Percentiles rank a stretch among this genome's conserved stretches.
Evolutionary conservation across 2,797 vertebrate species (phyloP).

Genomic region (Moxostoma hubbsi): DNA sequence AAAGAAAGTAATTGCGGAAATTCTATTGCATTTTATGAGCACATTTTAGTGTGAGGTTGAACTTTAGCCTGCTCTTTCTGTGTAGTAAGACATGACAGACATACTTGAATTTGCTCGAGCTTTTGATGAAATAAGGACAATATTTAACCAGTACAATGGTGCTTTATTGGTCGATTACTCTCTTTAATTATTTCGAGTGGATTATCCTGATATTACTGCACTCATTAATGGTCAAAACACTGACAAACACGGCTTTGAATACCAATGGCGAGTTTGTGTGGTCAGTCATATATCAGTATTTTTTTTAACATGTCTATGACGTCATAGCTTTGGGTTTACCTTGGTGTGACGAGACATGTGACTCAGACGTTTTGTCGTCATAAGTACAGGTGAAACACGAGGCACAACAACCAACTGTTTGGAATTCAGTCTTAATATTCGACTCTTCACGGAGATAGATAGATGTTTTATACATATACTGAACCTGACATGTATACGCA

Average conservation of each 20-base stretch:
- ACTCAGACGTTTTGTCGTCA: slow-evolving; percentile 14
- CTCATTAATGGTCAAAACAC: background rate
- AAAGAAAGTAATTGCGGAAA: background rate
- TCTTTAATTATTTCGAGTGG: background rate
- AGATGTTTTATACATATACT: background rate
- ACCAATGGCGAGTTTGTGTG: background rate
- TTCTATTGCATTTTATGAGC: background rate
- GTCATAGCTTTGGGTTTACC: slow-evolving; percentile 20
- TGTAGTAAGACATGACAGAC: background rate
- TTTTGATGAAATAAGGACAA: background rate
- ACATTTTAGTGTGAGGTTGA: background rate
- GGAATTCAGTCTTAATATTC: background rate
- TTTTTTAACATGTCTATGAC: background rate
- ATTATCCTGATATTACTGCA: background rate
- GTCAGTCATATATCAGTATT: background rate
- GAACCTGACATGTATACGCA: background rate
- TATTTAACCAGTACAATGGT: background rate
- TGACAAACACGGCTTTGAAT: background rate
- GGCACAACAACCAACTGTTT: slow-evolving; percentile 26
- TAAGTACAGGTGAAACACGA: slow-evolving; percentile 23
- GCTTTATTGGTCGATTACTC: background rate
- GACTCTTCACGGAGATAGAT: background rate
- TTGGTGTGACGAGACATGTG: background rate
- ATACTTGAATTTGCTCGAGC: background rate
- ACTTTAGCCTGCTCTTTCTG: background rate